Percentiles rank a stretch among this genome's conserved stretches.
Evolutionary conservation across 2,113 vertebrate species (phyloP).

Genomic region (Ornithorhynchus anatinus): DNA sequence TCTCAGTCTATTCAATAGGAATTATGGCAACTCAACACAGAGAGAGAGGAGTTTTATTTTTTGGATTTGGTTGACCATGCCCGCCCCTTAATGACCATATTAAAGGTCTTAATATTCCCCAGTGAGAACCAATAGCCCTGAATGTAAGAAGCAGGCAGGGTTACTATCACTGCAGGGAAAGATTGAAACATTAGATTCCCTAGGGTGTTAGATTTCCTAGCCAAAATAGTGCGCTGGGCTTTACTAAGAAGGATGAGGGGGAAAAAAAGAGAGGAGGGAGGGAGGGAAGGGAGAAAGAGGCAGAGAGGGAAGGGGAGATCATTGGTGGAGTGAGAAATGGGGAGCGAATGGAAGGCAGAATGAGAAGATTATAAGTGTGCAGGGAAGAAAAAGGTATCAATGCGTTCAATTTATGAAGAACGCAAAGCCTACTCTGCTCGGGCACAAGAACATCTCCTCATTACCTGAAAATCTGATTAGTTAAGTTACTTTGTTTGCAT

Average conservation of each 20-base stretch:
- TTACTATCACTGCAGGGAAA: slow-evolving; percentile 14
- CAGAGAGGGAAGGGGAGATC: slow-evolving; percentile 55
- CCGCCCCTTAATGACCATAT: not conserved
- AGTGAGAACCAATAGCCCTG: not conserved
- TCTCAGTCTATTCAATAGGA: not conserved
- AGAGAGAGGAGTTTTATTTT: not conserved
- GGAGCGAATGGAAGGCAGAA: slow-evolving; percentile 46
- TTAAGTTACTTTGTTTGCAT: slow-evolving; percentile 53
- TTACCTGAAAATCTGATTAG: slow-evolving; percentile 54
- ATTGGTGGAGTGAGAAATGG: slow-evolving; percentile 33
- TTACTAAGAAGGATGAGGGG: slow-evolving; percentile 45
- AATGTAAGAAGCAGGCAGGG: not conserved
- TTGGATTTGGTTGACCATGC: not conserved
- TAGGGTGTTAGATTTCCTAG: slow-evolving; percentile 32
- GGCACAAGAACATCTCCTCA: slow-evolving; percentile 8
- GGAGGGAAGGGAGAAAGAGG: slow-evolving; percentile 45
- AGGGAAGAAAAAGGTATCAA: slow-evolving; percentile 60
- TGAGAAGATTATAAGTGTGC: slow-evolving; percentile 52
- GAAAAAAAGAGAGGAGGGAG: slow-evolving; percentile 43
- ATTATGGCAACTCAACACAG: not conserved
- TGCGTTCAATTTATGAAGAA: slow-evolving; percentile 65
- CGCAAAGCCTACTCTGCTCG: slow-evolving; percentile 41
- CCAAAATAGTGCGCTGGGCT: slow-evolving; percentile 36
- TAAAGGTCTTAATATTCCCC: not conserved
- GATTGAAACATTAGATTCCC: slow-evolving; percentile 16